Evolutionary conservation across 2,888 invertebrate species (phyloP).

Genomic region (Lycocerus yunnanus): DNA sequence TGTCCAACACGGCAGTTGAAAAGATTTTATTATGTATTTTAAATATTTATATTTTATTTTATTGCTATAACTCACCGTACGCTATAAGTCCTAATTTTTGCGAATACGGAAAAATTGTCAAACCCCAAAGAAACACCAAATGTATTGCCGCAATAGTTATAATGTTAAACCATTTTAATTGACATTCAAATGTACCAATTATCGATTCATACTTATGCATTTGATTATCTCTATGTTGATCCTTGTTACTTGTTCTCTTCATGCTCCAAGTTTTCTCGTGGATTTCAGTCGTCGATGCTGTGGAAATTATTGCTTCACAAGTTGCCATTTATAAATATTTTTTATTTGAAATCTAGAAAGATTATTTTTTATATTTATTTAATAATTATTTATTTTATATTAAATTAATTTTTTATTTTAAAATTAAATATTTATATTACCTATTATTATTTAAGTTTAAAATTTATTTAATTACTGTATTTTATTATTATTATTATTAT

Average conservation of each 20-base stretch:
- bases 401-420: too few species aligned
- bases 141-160: slow-evolving; percentile 62
- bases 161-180: slow-evolving; percentile 68
- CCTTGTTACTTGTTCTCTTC: not conserved
- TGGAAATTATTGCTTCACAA: not conserved
- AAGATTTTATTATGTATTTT: too few species aligned
- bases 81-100: slow-evolving; percentile 57
- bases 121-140: slow-evolving; percentile 53
- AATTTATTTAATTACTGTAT: too few species aligned
- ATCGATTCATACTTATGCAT: slow-evolving; percentile 30
- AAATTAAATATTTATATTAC: too few species aligned
- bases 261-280: not conserved
- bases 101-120: slow-evolving; percentile 48
- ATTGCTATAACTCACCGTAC: slow-evolving; percentile 62
- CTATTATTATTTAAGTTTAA: too few species aligned
- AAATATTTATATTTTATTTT: not conserved
- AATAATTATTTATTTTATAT: too few species aligned
- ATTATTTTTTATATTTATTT: too few species aligned
- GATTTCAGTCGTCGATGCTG: not conserved
- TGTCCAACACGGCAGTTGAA: too few species aligned
- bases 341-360: too few species aligned
- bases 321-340: not conserved
- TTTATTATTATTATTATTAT: too few species aligned
- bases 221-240: not conserved
- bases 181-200: slow-evolving; percentile 58